phyloP scores from a whole-genome alignment of 2,888 invertebrate species.

The Nomada ruficornis region DNA sequence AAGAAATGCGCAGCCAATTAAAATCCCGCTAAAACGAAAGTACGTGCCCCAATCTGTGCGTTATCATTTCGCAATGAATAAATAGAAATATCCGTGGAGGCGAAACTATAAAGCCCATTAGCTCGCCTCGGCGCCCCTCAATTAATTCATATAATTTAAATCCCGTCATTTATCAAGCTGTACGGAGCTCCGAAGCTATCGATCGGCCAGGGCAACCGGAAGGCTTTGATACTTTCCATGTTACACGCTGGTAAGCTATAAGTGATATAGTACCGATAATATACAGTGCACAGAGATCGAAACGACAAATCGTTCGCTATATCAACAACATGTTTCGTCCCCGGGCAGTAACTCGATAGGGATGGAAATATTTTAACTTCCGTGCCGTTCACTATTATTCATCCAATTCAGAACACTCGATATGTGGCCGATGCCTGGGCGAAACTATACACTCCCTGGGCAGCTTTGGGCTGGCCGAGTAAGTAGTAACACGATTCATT shows the following conservation, averaged over 20 bases:
- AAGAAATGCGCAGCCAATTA: too few species aligned
- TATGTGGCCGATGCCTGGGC: conserved; percentile 40
- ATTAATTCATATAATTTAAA: conserved; percentile 32
- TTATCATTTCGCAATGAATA: too few species aligned
- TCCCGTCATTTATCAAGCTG: conserved; percentile 17
- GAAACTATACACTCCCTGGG: conserved; percentile 44
- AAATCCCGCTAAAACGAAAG: too few species aligned
- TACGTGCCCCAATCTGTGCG: too few species aligned
- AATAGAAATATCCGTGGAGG: neutral
- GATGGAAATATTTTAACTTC: conserved; percentile 55
- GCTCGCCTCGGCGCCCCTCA: neutral
- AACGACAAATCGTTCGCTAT: conserved; percentile 52
- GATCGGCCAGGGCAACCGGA: conserved; percentile 16
- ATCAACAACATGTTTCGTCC: conserved; percentile 54
- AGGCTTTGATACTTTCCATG: conserved; percentile 22
- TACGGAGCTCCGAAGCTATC: too few species aligned
- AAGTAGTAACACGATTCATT: conserved; percentile 63
- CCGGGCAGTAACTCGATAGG: conserved; percentile 47
- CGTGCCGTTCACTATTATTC: conserved; percentile 49
- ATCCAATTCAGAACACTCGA: conserved; percentile 54
- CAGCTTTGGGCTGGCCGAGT: conserved; percentile 52
- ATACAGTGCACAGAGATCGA: conserved; percentile 32
- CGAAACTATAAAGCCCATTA: neutral
- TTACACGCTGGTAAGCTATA: conserved; percentile 15
- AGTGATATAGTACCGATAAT: conserved; percentile 53